Percentiles rank a stretch among this genome's conserved stretches.
Evolutionary conservation across 2,888 invertebrate species (phyloP).

Genomic region (Sussaba pulchella): DNA sequence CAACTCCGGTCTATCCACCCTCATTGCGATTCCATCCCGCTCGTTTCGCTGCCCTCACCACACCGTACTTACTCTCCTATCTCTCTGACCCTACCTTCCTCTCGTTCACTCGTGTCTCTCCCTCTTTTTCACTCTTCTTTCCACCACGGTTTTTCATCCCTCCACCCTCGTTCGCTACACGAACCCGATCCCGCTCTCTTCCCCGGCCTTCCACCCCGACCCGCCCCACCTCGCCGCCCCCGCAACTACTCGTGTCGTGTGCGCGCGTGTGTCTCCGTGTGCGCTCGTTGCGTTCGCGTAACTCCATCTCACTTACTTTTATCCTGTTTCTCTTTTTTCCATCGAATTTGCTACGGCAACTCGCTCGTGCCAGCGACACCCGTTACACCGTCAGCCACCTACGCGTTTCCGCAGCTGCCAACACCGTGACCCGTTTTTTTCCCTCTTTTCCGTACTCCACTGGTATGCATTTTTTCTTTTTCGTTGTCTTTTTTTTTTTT

Average conservation of each 20-base stretch:
- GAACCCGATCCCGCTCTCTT: conserved; percentile 14
- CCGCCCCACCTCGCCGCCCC: conserved; percentile 5
- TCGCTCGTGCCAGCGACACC: conserved; percentile 52
- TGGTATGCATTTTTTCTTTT: conserved; percentile 54
- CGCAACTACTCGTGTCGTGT: conserved; percentile 14
- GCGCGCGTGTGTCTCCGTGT: conserved; percentile 35
- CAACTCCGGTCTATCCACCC: conserved; percentile 66
- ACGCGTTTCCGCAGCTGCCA: conserved; percentile 47
- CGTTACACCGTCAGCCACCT: conserved; percentile 55
- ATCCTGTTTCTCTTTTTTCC: conserved; percentile 52
- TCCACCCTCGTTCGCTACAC: conserved; percentile 19
- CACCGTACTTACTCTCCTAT: conserved; percentile 39
- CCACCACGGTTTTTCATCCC: conserved; percentile 62
- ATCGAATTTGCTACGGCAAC: conserved; percentile 45
- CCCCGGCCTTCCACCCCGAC: not conserved
- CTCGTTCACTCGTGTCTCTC: conserved; percentile 60
- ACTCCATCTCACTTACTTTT: conserved; percentile 42
- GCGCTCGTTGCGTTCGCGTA: conserved; percentile 42
- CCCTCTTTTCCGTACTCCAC: conserved; percentile 62
- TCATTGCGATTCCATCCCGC: conserved; percentile 67
- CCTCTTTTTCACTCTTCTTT: conserved; percentile 60
- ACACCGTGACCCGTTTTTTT: conserved; percentile 67
- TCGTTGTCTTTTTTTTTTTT: conserved; percentile 63
- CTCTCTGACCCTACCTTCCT: conserved; percentile 55
- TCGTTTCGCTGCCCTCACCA: conserved; percentile 55